Base-by-base conservation (phyloP, 2,113 vertebrate species). In the Dasyornis broadbenti region DNA sequence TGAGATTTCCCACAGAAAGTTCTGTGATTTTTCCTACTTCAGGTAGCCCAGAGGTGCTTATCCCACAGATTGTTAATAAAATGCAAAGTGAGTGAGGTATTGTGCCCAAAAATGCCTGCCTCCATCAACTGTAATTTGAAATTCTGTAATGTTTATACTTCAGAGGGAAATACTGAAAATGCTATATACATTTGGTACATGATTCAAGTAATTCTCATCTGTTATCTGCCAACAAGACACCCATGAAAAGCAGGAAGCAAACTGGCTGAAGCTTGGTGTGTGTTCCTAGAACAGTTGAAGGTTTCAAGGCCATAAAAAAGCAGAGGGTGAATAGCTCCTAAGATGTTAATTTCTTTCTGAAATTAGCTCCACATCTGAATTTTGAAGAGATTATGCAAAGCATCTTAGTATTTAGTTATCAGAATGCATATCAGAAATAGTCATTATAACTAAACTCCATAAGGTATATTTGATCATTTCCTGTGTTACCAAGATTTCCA, bases 171-270 rank as follows among this genome's bases (percentile, higher is more conserved):
- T 76, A 86, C 15, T 92, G 40, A 87, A 81, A 94, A 69, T 50
- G 44, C 5, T 96, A 4, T 35, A 50, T 19, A 8, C 9, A 69
- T 76, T 83, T 85, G 37, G 69, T 79, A 81, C 14, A 54, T 9
- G 27, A 94, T 63, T 89, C 21, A 50, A 90, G 84, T 89, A 87
- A 92, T 95, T 94, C 70, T 93, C 49, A 24, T 77, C 69, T 82
- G 23, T 93, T 96, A 79, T 86, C 77, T 94, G 70, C 54, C 90
- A 96, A 94, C 22, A 91, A 90, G 57, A 28, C 44, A 91, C 28
- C 30, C 65, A 59, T 45, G 85, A 94, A 95, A 95, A 79, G 24
- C 68, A 73, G 1, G 27, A 39, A 76, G 10, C 9, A 93, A 73
- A 93, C 70, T 71, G 71, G 33, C 26, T 70, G 39, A 91, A 66